phyloP scores from a whole-genome alignment of 2,797 vertebrate genomes.

The Gadopsis marmoratus region DNA sequence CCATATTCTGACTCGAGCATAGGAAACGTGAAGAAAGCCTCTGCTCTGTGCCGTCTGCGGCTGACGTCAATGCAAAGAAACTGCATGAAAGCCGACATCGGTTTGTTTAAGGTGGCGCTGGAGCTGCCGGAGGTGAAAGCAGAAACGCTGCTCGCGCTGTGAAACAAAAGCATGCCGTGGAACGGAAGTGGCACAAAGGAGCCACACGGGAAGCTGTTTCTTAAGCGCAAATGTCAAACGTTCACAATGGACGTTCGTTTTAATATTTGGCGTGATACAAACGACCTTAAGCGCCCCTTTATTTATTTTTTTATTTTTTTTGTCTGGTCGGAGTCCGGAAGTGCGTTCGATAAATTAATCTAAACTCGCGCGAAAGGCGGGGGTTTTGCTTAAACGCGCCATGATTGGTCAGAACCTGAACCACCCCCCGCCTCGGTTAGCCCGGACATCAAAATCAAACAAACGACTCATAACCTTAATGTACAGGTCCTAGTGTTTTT shows the following conservation, averaged over 20 bases:
- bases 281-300: conserved; percentile 67
- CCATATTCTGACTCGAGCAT: conserved; percentile 69
- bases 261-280: fast-evolving
- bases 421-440: neutral
- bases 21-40: conserved; percentile 75
- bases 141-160: too few species aligned
- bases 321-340: conserved; percentile 67
- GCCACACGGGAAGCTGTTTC: fast-evolving
- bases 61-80: conserved; percentile 88
- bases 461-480: neutral
- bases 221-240: fast-evolving
- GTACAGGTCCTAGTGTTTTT: neutral
- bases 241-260: neutral
- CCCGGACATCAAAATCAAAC: conserved; percentile 12
- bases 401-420: conserved; percentile 39
- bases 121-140: neutral
- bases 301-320: neutral
- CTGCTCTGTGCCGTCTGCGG: conserved; percentile 76
- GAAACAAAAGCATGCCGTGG: fast-evolving
- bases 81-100: conserved; percentile 80
- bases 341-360: conserved; percentile 41
- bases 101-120: conserved; percentile 86
- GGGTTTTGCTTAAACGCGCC: conserved; percentile 1
- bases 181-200: fast-evolving
- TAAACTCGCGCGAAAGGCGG: conserved; percentile 40